Conservation (phyloP, 2,797 vertebrate species). For the Pachyuromys duprasi region DNA sequence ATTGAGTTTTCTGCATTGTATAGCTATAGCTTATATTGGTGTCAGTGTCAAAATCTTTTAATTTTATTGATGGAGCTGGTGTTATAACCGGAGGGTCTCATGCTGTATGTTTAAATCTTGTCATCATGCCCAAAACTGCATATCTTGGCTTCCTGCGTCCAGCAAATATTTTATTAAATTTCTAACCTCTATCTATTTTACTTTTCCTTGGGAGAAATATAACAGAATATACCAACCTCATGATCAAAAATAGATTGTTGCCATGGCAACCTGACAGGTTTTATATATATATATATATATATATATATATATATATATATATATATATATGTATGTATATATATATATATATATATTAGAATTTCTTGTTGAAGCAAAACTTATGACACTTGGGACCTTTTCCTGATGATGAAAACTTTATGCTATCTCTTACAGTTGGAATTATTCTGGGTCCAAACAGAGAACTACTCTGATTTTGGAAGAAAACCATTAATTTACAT, state of each 20-base stretch:
- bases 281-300: too few relatives aligned
- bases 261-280: slow-evolving; percentile 63
- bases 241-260: slow-evolving; percentile 77
- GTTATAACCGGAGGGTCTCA: slow-evolving; percentile 15
- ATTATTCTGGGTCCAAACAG: background rate
- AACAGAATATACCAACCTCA: slow-evolving; percentile 63
- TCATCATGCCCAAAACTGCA: slow-evolving; percentile 70
- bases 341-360: slow-evolving; percentile 58
- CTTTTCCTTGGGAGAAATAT: slow-evolving; percentile 76
- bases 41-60: slow-evolving; percentile 87
- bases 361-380: slow-evolving; percentile 82
- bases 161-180: slow-evolving; percentile 81
- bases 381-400: slow-evolving; percentile 62
- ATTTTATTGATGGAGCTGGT: slow-evolving; percentile 84
- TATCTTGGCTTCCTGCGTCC: slow-evolving; percentile 73
- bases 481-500: slow-evolving; percentile 40
- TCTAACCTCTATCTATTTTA: slow-evolving; percentile 74
- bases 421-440: slow-evolving; percentile 9
- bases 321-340: background rate
- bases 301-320: slow-evolving; percentile 3
- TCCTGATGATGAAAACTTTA: slow-evolving; percentile 45
- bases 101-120: slow-evolving; percentile 85
- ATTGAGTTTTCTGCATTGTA: slow-evolving; percentile 76
- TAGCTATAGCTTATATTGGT: slow-evolving; percentile 76
- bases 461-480: slow-evolving; percentile 2